A percentile compares a stretch with the other conserved stretches of the same genome.
phyloP scores from a whole-genome alignment of 23 tunicate species.

The Halocynthia roretzi region DNA sequence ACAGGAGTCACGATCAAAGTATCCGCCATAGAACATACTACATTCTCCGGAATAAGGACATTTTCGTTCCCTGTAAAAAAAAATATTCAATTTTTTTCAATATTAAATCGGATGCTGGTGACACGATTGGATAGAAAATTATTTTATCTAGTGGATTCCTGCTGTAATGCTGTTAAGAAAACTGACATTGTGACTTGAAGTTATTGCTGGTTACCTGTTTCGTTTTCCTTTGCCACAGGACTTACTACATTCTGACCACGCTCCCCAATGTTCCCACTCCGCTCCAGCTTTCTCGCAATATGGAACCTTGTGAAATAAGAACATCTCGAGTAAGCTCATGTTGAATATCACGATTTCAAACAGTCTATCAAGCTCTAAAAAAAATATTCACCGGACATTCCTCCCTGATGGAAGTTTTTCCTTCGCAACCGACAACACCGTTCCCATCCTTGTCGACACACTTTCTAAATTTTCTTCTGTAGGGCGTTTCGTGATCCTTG shows the following conservation, averaged over 20 bases:
- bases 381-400: not conserved
- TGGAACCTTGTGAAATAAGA: not conserved
- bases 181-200: no score
- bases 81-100: not conserved
- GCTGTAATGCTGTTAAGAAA: no score
- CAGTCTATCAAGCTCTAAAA: not conserved
- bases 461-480: not conserved
- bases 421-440: constrained; percentile 1
- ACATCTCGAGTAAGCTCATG: not conserved
- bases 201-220: no score
- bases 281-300: not conserved
- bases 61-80: not conserved
- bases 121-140: no score
- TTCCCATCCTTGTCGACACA: not conserved
- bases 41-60: constrained; percentile 3
- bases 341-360: not conserved
- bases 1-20: not conserved
- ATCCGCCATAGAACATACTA: not conserved
- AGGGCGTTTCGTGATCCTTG: not conserved
- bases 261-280: constrained; percentile 7
- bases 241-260: not conserved
- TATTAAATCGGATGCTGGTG: no score
- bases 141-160: no score
- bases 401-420: not conserved
- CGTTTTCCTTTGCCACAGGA: not conserved